Evolutionary conservation across 2,113 vertebrate genomes (phyloP), one percentile per base, ranked within the genome.

Genomic region (Morone saxatilis): DNA sequence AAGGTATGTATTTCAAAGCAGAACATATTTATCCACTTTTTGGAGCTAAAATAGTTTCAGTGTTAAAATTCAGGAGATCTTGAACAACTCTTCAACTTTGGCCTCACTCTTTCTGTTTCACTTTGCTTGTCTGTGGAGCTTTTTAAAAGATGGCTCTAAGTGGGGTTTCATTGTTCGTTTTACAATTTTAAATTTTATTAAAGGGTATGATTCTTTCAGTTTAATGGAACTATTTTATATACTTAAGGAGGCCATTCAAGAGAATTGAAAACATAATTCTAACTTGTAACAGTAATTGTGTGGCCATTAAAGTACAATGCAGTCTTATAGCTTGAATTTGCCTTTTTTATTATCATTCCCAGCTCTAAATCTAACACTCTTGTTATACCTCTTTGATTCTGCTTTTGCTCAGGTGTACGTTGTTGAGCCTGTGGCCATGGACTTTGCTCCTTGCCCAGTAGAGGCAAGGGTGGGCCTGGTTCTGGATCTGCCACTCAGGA

Each of bases 341-440:
- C n/a, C 6, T 1, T 1, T 47, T 50, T 62, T 48, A 41, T 25
- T 2, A 2, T 36, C 8, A 56, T 66, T 61, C 60, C 31, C 43
- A 67, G 43, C 25, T 5, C 47, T 62, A 22, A 12, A 1, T 70
- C 7, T n/a, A 69, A 47, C 12, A 4, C 10, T 31, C 47, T 53
- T 31, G 8, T 41, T n/a, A 7, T 6, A 0, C 19, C 14, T 73
- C 17, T 63, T 59, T 66, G 5, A 59, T 36, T 16, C 12, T n/a
- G 9, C 45, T 56, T 63, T 76, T 53, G 57, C 17, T 0, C 86
- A 99, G 98, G 97, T 99, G 0, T 97, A 96, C 0, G 95, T 99
- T 54, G 97, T 97, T 0, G 97, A 98, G 88, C 97, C 98, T 8
- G 95, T 96, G 8, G 94, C 95, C 36, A 98, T 99, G 98, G 97